phyloP scores from a whole-genome alignment of 2,797 vertebrate genomes.

The Podargus strigoides region DNA sequence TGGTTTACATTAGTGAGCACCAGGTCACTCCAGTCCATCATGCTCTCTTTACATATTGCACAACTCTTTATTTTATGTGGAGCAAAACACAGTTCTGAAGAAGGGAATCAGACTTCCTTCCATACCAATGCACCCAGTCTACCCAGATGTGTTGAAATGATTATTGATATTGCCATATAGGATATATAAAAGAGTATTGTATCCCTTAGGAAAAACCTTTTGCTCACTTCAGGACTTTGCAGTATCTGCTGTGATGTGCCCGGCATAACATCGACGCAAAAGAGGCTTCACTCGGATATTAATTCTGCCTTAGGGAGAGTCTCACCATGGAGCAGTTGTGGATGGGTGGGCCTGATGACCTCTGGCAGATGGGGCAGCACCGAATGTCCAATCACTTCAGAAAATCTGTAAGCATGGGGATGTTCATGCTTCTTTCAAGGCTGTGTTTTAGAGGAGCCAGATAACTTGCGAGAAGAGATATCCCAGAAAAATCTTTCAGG shows the following conservation, averaged over 20 bases:
- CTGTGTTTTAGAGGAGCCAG: not conserved
- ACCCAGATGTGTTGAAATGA: not conserved
- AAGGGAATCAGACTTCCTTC: not conserved
- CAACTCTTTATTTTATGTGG: not conserved
- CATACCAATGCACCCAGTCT: not conserved
- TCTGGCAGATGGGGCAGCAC: not conserved
- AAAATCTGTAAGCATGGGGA: not conserved
- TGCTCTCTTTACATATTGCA: not conserved
- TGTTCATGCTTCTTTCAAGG: not conserved
- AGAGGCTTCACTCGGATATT: not conserved
- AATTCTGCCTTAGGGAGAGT: not conserved
- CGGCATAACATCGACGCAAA: not conserved
- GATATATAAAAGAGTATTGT: not conserved
- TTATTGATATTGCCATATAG: not conserved
- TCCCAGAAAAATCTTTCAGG: not conserved
- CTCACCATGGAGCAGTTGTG: rapidly evolving
- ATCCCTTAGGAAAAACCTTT: not conserved
- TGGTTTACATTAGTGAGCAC: not conserved
- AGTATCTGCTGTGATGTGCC: not conserved
- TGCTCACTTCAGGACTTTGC: not conserved
- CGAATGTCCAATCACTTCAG: not conserved
- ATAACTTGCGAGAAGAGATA: not conserved
- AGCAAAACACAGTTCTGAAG: not conserved
- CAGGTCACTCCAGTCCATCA: not conserved
- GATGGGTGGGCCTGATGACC: not conserved